Base-by-base conservation (phyloP, 64 coral and sea anemone species). In the Montipora foliosa region DNA sequence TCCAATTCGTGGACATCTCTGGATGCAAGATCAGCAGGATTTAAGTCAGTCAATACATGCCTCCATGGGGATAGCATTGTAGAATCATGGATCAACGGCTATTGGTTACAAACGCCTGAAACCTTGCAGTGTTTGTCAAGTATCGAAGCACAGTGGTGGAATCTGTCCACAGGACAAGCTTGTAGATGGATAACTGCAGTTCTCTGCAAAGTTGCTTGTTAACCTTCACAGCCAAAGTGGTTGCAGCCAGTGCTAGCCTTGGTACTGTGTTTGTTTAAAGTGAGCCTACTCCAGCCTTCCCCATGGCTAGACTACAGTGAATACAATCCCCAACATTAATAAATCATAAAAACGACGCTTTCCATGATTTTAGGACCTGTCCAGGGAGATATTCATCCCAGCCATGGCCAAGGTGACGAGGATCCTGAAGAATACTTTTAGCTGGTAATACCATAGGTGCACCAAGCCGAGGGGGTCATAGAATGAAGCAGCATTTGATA, bases 21-120 rank as follows among this genome's bases (percentile, higher is more conserved):
- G 0, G 80, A 86, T 14, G 90, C 80, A 16, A 85, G 46, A 47
- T 91, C 90, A 21, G 90, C 90, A 11, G 90, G 90, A 52, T 91
- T 91, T 13, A 58, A 55, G 19, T 83, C 44, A 15, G 90, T 76
- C 14, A 69, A 68, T 49, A 92, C 90, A 86, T 92, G 81, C 14
- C 81, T 80, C 90, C 90, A 92, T 21, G 77, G 79, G 60, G 49
- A 25, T 17, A 80, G 90, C 3, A 67, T 37, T 5, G 90, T 58
- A 1, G 57, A 67, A 61, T 92, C 80, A 15, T 87, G 81, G 12
- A 92, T 92, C 5, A 91, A 16, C 24, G 45, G 78, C 20, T 82
- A 55, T 92, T 92, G 10, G 90, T 80, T 17, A 92, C 90, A 76
- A 91, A 91, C n/a, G 79, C 82, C 55, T 91, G 57, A 46, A 91